A percentile compares a stretch with the other conserved stretches of the same genome.
phyloP scores from a whole-genome alignment of 2,113 vertebrate genomes.

The Pseudolaguvia tuberculata region DNA sequence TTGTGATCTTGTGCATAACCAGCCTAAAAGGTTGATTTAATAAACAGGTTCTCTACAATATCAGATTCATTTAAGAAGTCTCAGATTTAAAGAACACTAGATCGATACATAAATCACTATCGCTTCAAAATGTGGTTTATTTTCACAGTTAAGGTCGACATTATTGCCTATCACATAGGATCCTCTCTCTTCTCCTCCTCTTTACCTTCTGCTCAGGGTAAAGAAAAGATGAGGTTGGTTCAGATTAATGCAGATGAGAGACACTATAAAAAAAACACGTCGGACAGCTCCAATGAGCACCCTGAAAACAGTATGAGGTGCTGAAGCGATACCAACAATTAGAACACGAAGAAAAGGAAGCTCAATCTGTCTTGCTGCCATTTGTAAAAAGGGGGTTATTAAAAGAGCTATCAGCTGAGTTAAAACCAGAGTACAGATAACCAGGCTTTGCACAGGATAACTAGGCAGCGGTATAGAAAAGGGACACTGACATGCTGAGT shows the following conservation, averaged over 20 bases:
- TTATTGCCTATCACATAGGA: no score
- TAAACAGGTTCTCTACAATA: no score
- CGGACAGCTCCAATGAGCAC: slow-evolving; percentile 23
- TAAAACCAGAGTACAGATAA: slow-evolving; percentile 11
- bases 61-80: no score
- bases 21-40: not conserved
- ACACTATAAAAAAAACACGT: not conserved
- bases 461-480: no score
- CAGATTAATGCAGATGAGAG: not conserved
- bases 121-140: no score
- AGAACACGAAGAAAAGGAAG: slow-evolving; percentile 5
- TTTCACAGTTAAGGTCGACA: no score
- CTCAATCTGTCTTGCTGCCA: not conserved
- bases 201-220: not conserved
- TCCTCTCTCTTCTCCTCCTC: no score
- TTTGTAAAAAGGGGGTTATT: slow-evolving; percentile 27
- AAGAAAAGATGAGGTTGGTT: slow-evolving; percentile 4
- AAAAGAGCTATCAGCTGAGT: slow-evolving; percentile 9
- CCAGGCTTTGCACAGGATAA: no score
- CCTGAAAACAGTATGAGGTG: slow-evolving; percentile 3
- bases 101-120: no score
- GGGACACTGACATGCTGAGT: no score
- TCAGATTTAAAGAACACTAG: no score
- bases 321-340: slow-evolving; percentile 30
- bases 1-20: not conserved